Conservation (phyloP, 2,888 invertebrate species). For the Eupeodes luniger region DNA sequence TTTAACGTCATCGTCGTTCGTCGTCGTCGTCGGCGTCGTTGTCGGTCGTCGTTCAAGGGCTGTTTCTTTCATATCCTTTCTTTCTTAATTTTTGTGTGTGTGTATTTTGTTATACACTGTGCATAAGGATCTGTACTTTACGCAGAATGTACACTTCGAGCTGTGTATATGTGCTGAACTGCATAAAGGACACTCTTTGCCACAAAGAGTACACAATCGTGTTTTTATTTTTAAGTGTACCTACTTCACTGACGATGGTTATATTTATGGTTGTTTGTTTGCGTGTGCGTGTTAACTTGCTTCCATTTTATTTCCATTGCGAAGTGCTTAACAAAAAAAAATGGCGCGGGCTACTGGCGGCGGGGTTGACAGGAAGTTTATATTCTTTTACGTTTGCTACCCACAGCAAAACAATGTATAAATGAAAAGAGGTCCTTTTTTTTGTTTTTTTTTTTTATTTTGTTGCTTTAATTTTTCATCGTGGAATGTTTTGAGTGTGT, state of each 20-base stretch:
- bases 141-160: neutral
- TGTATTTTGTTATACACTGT: conserved; percentile 24
- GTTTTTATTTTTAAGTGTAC: conserved; percentile 41
- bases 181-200: conserved; percentile 49
- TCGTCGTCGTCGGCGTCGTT: too few relatives aligned
- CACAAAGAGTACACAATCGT: conserved; percentile 42
- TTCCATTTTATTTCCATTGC: conserved; percentile 33
- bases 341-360: conserved; percentile 2
- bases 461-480: neutral
- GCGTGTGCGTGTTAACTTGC: conserved; percentile 47
- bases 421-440: conserved; percentile 8
- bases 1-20: conserved; percentile 1
- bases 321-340: conserved; percentile 19
- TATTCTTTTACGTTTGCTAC: conserved; percentile 13
- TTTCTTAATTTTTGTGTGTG: neutral
- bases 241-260: neutral
- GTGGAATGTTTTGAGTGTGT: neutral
- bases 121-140: conserved; percentile 7
- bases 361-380: conserved; percentile 23
- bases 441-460: neutral
- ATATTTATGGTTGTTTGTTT: conserved; percentile 7
- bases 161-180: neutral
- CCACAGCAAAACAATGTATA: conserved; percentile 9
- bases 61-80: neutral
- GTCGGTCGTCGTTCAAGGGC: neutral